Evolutionary conservation across 2,113 vertebrate genomes (phyloP).

Genomic region (Apistogramma diplotaenia): DNA sequence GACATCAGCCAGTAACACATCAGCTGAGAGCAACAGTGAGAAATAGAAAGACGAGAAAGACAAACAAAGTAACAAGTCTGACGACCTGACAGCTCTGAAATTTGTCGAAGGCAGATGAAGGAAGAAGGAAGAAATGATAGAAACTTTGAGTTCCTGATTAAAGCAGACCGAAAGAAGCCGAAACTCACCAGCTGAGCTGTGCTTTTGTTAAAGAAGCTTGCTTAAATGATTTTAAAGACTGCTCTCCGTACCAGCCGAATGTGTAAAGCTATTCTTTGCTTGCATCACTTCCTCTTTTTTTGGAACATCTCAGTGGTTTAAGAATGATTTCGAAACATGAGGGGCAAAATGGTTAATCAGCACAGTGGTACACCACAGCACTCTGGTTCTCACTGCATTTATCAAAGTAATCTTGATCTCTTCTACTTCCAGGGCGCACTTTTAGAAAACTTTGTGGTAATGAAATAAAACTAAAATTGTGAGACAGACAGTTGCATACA

Average conservation of each 20-base stretch:
- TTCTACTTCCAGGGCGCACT: background rate
- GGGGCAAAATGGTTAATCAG: background rate
- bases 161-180: background rate
- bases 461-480: background rate
- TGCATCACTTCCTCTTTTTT: background rate
- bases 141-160: background rate
- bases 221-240: background rate
- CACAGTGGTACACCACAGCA: background rate
- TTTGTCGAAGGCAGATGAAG: background rate
- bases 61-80: background rate
- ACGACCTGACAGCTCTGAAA: background rate
- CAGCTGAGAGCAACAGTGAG: background rate
- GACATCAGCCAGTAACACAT: background rate
- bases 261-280: background rate
- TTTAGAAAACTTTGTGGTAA: background rate
- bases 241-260: fast-evolving
- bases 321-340: too few species aligned
- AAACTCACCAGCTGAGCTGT: slow-evolving; percentile 28
- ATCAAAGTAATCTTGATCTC: background rate
- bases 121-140: background rate
- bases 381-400: background rate
- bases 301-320: background rate
- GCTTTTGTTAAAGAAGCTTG: background rate
- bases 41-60: background rate
- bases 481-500: background rate